These are phyloP conservation scores for Mimachlamys varia DNA, from an alignment of 2,888 invertebrate species.

Conservation along the genomic window DNA sequence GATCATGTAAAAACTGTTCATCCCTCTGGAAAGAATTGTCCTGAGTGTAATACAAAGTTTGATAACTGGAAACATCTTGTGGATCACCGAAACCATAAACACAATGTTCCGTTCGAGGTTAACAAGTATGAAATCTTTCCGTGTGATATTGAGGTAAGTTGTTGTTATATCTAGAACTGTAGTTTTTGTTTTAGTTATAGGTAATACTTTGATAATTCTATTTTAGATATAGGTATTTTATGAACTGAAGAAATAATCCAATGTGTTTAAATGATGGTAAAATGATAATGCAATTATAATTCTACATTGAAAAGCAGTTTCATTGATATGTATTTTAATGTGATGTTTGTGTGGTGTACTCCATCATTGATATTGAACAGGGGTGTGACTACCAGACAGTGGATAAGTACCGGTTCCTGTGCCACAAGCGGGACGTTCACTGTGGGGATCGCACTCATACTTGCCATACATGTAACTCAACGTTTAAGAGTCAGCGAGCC, in stretches of 20 bases:
- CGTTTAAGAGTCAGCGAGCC: conserved; percentile 43
- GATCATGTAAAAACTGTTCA: conserved; percentile 41
- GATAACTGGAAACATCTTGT: conserved; percentile 45
- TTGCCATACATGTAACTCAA: conserved; percentile 47
- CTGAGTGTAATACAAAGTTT: conserved; percentile 41
- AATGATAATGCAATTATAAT: too few relatives aligned
- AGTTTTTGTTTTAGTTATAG: not conserved
- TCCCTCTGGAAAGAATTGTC: conserved; percentile 46
- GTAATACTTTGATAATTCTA: not conserved
- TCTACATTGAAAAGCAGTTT: too few relatives aligned
- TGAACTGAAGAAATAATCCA: too few relatives aligned
- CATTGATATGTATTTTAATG: too few relatives aligned
- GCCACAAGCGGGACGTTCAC: conserved; percentile 46
- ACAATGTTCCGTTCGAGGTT: conserved; percentile 47
- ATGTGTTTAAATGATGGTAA: too few relatives aligned
- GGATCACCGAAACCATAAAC: conserved; percentile 49
- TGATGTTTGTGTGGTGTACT: too few relatives aligned
- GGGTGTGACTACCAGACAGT: conserved; percentile 49
- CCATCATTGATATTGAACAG: not conserved
- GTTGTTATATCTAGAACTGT: not conserved
- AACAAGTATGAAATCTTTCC: conserved; percentile 43
- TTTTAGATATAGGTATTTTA: too few relatives aligned
- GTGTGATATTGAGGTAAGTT: conserved; percentile 46
- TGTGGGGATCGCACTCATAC: conserved; percentile 38
- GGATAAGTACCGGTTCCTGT: conserved; percentile 43